phyloP scores from a whole-genome alignment of 2,113 vertebrate species.

The Chionomys nivalis region DNA sequence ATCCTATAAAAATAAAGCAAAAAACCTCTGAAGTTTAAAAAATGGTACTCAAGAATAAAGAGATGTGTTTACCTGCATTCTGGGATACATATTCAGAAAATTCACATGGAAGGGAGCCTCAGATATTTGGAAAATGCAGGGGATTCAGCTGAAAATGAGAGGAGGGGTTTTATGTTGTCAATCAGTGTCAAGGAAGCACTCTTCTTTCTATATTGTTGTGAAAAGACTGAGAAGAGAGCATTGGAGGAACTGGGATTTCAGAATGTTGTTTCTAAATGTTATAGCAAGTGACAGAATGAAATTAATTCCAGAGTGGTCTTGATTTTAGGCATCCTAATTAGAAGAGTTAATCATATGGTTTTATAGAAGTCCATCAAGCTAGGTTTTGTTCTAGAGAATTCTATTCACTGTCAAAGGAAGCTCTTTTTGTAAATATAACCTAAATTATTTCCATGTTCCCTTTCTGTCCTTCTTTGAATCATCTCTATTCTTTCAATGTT shows the following conservation, averaged over 20 bases:
- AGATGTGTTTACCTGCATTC: not conserved
- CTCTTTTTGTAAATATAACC: not conserved
- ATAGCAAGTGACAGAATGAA: not conserved
- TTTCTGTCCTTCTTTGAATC: not conserved
- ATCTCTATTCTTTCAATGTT: not conserved
- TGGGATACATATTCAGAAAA: not conserved
- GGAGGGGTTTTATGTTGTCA: not conserved
- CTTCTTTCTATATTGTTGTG: not conserved
- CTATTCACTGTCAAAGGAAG: not conserved
- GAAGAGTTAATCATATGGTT: not conserved
- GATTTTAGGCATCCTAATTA: not conserved
- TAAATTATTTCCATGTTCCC: not conserved
- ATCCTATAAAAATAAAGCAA: not conserved
- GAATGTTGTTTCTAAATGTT: not conserved
- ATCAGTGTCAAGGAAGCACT: not conserved
- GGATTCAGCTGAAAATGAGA: not conserved
- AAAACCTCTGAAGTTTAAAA: not conserved
- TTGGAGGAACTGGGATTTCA: not conserved
- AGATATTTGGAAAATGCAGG: not conserved
- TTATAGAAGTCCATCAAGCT: slow-evolving; percentile 12
- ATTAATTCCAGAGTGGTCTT: not conserved
- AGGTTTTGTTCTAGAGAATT: slow-evolving; percentile 4
- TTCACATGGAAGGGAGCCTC: not conserved
- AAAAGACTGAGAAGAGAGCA: not conserved
- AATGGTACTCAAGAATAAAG: not conserved